Conservation (phyloP, 2,888 invertebrate species). For the Tinea semifulvella region DNA sequence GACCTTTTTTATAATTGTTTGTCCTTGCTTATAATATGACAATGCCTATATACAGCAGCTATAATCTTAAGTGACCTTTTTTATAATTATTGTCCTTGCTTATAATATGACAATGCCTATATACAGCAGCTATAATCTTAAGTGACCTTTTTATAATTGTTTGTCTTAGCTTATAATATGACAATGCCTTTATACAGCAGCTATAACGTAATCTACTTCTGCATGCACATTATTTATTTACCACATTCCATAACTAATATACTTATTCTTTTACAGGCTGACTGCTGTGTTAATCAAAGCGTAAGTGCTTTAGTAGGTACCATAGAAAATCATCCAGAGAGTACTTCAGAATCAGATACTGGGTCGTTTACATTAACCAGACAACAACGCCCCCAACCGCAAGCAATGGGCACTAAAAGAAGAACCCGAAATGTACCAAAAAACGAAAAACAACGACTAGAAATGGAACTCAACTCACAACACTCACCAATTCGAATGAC, state of each 20-base stretch:
- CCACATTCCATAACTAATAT: background rate
- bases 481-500: constrained; percentile 4
- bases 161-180: too few species aligned
- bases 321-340: constrained; percentile 58
- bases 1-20: too few species aligned
- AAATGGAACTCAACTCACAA: constrained; percentile 28
- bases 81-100: too few species aligned
- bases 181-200: too few species aligned
- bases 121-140: too few species aligned
- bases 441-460: constrained; percentile 34
- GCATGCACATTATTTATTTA: too few species aligned
- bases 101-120: too few species aligned
- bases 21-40: too few species aligned
- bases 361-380: constrained; percentile 54
- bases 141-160: too few species aligned
- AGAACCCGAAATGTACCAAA: constrained; percentile 38
- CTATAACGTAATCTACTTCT: too few species aligned
- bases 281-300: constrained; percentile 54
- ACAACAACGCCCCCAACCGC: constrained; percentile 53
- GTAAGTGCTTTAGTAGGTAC: constrained; percentile 58
- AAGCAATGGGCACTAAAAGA: constrained; percentile 45
- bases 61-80: too few species aligned
- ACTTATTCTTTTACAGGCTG: constrained; percentile 37
- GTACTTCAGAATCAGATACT: constrained; percentile 57
- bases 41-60: too few species aligned